These are phyloP conservation scores for Scaptomyza graminum DNA, from an alignment of 1,140 invertebrate genomes.

Conservation along the genomic window DNA sequence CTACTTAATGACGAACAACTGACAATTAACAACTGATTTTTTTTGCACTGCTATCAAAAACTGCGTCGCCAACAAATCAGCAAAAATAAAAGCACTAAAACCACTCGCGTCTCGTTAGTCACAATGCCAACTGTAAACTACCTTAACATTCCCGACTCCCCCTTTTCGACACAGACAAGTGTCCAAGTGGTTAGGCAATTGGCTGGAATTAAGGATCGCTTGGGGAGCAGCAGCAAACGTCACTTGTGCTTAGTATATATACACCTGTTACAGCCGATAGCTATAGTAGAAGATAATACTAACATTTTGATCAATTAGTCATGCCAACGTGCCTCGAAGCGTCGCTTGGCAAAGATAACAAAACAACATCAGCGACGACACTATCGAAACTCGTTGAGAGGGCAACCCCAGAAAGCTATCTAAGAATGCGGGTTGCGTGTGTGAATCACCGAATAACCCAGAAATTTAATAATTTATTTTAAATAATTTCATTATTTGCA, in stretches of 20 bases:
- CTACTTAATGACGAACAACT: conserved; percentile 47
- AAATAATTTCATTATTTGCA: conserved; percentile 52
- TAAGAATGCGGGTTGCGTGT: not conserved
- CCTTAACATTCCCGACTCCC: not conserved
- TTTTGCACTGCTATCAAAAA: conserved; percentile 46
- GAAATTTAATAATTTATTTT: not conserved
- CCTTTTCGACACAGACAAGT: conserved; percentile 4
- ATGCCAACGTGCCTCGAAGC: conserved; percentile 17
- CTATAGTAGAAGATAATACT: conserved; percentile 56
- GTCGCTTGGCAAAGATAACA: conserved; percentile 38
- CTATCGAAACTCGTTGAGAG: not conserved
- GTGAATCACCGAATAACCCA: conserved; percentile 23
- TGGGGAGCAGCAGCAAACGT: not conserved
- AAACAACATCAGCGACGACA: not conserved
- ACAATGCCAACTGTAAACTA: not conserved
- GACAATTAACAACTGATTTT: conserved; percentile 66
- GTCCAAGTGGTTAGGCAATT: conserved; percentile 7
- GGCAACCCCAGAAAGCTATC: conserved; percentile 18
- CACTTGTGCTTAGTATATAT: conserved; percentile 17
- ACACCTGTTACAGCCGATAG: conserved; percentile 46
- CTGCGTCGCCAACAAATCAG: conserved; percentile 25
- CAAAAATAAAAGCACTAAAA: not conserved
- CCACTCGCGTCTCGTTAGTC: conserved; percentile 25
- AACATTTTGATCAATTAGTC: conserved; percentile 41
- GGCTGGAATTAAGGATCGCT: conserved; percentile 10